Percentiles rank a stretch among this genome's conserved stretches.
Conservation (phyloP, 2,113 vertebrate genomes). For the Pantherophis guttatus region DNA sequence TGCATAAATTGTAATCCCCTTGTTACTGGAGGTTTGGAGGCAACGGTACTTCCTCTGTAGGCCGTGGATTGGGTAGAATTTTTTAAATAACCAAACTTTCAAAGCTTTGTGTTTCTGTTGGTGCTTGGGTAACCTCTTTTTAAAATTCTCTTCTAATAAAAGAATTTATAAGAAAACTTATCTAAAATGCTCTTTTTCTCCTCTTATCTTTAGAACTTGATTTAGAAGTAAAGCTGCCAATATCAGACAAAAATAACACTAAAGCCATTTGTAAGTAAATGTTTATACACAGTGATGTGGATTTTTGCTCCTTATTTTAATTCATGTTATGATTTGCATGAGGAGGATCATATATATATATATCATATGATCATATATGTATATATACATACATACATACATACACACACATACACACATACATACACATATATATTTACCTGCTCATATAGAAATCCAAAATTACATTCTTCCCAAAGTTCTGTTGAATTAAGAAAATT, state of each 20-base stretch:
- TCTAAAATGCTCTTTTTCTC: not conserved
- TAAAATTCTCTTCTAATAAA: not conserved
- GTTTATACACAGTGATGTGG: not conserved
- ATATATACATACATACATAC: too few species aligned
- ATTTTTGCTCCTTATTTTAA: not conserved
- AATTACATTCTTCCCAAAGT: not conserved
- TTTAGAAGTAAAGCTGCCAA: conserved; percentile 76
- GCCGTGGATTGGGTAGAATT: not conserved
- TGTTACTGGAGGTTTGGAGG: not conserved
- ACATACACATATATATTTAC: too few species aligned
- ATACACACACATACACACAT: too few species aligned
- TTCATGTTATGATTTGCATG: not conserved
- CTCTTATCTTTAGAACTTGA: conserved; percentile 71
- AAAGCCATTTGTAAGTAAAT: conserved; percentile 80
- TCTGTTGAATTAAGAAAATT: not conserved
- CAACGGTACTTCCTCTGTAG: not conserved
- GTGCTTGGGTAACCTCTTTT: not conserved
- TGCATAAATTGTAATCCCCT: not conserved
- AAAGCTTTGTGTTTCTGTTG: not conserved
- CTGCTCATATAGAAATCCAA: not conserved
- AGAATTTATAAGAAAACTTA: not conserved
- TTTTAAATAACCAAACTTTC: not conserved
- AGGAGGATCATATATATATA: not conserved
- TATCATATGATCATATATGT: not conserved
- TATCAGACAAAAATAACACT: conserved; percentile 78